phyloP scores from a whole-genome alignment of 2,113 vertebrate species.

The Percina caprodes region DNA sequence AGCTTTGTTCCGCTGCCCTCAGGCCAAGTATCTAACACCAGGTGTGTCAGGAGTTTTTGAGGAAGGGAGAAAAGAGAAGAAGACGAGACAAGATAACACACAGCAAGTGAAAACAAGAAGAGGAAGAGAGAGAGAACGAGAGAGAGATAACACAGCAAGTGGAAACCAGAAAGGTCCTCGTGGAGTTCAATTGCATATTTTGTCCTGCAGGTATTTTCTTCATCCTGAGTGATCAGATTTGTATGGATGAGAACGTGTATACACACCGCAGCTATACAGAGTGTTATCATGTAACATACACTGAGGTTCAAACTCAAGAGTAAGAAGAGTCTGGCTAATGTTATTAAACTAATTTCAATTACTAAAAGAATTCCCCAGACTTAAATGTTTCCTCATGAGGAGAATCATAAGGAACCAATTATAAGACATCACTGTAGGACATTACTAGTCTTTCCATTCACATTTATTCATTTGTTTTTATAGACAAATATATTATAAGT shows the following conservation, averaged over 20 bases:
- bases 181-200: constrained; percentile 15
- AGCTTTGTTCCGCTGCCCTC: constrained; percentile 37
- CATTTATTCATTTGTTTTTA: background rate
- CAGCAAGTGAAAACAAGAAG: too few relatives aligned
- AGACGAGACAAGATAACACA: background rate
- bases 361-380: background rate
- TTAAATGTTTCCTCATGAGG: constrained; percentile 4
- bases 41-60: constrained; percentile 22
- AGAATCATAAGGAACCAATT: background rate
- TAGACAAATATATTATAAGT: background rate
- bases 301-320: background rate
- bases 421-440: background rate
- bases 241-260: background rate
- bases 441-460: background rate
- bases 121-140: background rate
- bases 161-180: constrained; percentile 25
- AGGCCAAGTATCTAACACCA: constrained; percentile 45
- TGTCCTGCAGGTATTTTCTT: background rate
- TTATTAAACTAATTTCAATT: constrained; percentile 27
- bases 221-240: background rate
- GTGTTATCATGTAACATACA: background rate
- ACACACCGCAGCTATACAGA: background rate
- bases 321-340: background rate
- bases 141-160: constrained; percentile 19
- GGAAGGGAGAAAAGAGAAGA: constrained; percentile 4